Conservation (phyloP, 2,113 vertebrate genomes). For the Neopipo cinnamomea region DNA sequence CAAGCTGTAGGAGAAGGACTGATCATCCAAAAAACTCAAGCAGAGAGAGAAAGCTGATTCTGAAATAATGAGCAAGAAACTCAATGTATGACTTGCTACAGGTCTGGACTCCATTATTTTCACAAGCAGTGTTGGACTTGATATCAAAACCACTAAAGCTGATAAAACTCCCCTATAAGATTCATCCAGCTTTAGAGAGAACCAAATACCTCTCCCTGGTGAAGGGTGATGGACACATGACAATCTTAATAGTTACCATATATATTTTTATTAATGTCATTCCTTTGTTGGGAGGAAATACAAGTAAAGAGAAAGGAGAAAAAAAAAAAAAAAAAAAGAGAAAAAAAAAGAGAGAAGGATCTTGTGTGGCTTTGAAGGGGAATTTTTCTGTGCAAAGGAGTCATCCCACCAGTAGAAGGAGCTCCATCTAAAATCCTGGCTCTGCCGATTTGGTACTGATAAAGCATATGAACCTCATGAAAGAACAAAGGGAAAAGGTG, state of each 20-base stretch:
- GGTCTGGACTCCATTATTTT: background rate
- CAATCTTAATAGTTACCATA: background rate
- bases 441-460: background rate
- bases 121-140: fast-evolving
- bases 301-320: background rate
- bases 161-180: background rate
- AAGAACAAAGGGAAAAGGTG: background rate
- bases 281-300: background rate
- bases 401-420: slow-evolving; percentile 46
- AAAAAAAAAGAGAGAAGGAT: fast-evolving
- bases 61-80: background rate
- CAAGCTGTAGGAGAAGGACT: background rate
- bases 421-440: slow-evolving; percentile 21
- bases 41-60: background rate
- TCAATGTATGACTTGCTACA: background rate
- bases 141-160: background rate
- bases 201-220: fast-evolving
- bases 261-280: background rate
- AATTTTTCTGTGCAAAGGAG: background rate
- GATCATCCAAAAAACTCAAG: background rate
- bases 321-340: too few relatives aligned
- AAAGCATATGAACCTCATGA: background rate
- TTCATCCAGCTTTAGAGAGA: background rate
- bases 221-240: background rate
- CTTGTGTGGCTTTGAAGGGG: background rate